Evolutionary conservation across 2,797 vertebrate genomes (phyloP), one percentile per base, ranked within the genome.

Genomic region (Bufotes viridis): DNA sequence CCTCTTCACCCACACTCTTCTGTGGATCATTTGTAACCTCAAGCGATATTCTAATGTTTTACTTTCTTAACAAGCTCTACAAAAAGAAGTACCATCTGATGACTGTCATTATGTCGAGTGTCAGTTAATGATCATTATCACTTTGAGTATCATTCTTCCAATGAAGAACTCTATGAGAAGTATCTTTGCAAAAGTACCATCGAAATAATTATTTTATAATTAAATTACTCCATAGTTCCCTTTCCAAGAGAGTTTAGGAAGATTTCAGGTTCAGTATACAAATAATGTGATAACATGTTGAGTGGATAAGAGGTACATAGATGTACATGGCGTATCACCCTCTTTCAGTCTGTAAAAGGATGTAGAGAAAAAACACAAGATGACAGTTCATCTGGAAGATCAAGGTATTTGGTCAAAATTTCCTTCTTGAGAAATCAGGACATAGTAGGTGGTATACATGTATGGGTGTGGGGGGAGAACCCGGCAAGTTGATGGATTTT

Each of bases 111-210:
- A 49, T 26, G 34, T 20, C 24, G 58, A 85, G 83, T 51, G 34
- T 26, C n/a, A 20, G 55, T n/a, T 84, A 84, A 63, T 74, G 26
- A 75, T 78, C 83, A 85, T 76, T 76, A 76, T 78, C 57, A 61
- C 57, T 84, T 63, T 20, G 70, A 85, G 83, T 63, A 85, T 78
- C 83, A 78, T 85, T 85, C 29, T 76, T 42, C 53, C n/a, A 78
- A 53, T 78, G 83, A 85, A 85, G 34, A 51, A 76, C 42, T 67
- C 42, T 63, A 18, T 7, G 9, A 63, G 26, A 61, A 51, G 55
- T 26, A 26, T 11, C 55, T 26, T 49, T 49, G 53, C 10, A 63
- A 65, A 24, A 85, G 84, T 65, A 51, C 60, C 84, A 85, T 76
- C 55, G n/a, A 85, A 78, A 63, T 85, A 63, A 85, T 85, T 65